Base-by-base conservation (phyloP, 2,797 vertebrate species). In the Intellagama lesueurii region DNA sequence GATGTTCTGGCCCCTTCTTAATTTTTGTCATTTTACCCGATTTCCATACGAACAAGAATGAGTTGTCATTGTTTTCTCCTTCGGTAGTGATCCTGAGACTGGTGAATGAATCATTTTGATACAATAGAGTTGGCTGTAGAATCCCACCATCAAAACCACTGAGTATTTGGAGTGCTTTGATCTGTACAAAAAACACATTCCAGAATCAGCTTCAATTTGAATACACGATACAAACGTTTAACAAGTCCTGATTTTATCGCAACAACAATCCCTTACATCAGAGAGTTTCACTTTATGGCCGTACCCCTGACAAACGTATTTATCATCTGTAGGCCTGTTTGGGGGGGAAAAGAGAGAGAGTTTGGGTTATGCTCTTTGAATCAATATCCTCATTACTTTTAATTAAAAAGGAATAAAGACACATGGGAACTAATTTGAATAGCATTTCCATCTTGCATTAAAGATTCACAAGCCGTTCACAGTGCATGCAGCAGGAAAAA, bases 361-460 rank as follows among this genome's bases (percentile, higher is more conserved):
- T 56, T 12, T 76, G 4, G 2, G 81, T 91, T 92, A 89, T 88
- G 35, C 12, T 90, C 64, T 91, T 93, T 89, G 56, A 91, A 91
- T 92, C 86, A 92, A 87, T 92, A 90, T 68, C 32, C 40, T 87
- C 84, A 92, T 69, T 87, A 40, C 35, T 90, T 93, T 92, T 89
- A 94, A 94, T 93, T 91, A 94, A 93, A 94, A 75, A 7, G 1
- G 26, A 94, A 94, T 72, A n/a, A 92, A 90, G 87, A 90, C 1
- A 83, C 0, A 1, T 85, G 52, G 52, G 0, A 91, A 87, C 40
- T 87, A 35, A 90, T 93, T 93, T 87, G 92, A 94, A 91, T 88
- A 92, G 83, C 19, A 87, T 89, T 40, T 92, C 60, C 89, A 28
- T 83, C 87, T 81, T 30, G 8, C 56, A 86, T 88, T 84, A 91